Percentiles rank a stretch among this genome's conserved stretches.
Conservation (phyloP, 2,797 vertebrate genomes). For the Hydrophis major region DNA sequence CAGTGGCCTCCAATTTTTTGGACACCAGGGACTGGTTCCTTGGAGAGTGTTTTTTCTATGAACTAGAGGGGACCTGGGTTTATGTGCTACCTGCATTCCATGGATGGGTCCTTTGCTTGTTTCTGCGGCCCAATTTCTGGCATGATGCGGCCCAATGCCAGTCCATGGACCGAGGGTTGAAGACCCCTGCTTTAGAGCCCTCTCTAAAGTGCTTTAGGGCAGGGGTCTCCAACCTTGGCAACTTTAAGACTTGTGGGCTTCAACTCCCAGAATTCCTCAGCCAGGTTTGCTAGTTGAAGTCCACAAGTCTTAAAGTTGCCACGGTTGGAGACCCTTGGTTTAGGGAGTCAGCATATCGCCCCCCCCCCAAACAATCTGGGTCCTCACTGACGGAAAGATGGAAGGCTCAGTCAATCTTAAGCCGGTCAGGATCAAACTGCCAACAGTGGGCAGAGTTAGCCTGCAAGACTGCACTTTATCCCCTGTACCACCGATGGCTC, state of each 20-base stretch:
- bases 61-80: not conserved
- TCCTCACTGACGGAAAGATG: not conserved
- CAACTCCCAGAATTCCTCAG: no score
- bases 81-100: not conserved
- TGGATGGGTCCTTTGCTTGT: not conserved
- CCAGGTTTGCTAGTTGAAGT: no score
- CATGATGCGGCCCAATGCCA: accelerated
- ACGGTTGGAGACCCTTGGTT: not conserved
- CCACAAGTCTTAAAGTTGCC: no score
- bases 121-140: not conserved
- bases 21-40: not conserved
- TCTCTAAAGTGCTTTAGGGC: not conserved
- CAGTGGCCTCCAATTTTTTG: not conserved
- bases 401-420: not conserved
- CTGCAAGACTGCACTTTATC: not conserved
- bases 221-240: no score
- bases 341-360: not conserved
- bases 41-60: not conserved
- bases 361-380: not conserved
- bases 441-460: not conserved
- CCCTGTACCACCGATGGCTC: not conserved
- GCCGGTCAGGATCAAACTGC: not conserved
- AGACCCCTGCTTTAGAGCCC: not conserved
- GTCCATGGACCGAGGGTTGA: accelerated
- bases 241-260: no score